Evolutionary conservation across 2,113 vertebrate species (phyloP).

Genomic region (Capreolus pygargus): DNA sequence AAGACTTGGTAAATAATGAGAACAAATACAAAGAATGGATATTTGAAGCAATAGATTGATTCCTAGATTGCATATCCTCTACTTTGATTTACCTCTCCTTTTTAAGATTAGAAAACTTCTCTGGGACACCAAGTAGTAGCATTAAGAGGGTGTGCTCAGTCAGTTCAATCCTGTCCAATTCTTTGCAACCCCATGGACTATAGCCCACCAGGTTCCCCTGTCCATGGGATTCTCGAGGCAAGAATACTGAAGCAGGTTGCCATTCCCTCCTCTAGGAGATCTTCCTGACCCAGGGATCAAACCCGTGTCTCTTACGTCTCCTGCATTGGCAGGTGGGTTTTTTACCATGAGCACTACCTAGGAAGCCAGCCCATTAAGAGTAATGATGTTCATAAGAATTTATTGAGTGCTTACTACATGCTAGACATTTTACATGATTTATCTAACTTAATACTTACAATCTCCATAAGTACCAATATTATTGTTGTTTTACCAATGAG

Average conservation of each 20-base stretch:
- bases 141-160: background rate
- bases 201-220: background rate
- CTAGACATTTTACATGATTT: background rate
- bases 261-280: background rate
- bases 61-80: background rate
- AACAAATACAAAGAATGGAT: background rate
- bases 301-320: background rate
- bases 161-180: background rate
- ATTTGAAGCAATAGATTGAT: background rate
- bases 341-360: background rate
- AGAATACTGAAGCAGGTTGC: background rate
- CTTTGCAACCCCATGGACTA: background rate
- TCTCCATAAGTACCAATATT: background rate
- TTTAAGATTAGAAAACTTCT: background rate
- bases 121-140: background rate
- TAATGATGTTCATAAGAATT: background rate
- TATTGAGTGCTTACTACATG: background rate
- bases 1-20: conserved; percentile 2
- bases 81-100: background rate
- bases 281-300: background rate
- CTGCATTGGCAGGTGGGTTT: background rate
- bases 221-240: background rate
- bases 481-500: background rate
- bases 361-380: background rate
- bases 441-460: background rate